These are phyloP conservation scores for Chaenocephalus aceratus DNA, from an alignment of 2,113 vertebrate genomes.

Conservation along the genomic window DNA sequence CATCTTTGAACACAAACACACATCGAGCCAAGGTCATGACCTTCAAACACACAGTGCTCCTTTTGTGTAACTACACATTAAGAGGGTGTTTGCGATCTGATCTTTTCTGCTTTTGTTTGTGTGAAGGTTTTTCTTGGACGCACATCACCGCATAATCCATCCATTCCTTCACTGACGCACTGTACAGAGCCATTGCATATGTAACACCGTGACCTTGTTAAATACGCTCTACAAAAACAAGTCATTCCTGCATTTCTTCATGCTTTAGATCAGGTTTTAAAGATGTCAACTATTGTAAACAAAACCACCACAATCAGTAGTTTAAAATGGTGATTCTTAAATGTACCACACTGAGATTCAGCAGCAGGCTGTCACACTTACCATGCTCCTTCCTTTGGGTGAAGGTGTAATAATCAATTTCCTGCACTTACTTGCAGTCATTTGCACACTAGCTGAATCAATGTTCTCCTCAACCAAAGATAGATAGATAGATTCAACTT, in stretches of 20 bases:
- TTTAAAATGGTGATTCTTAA: background rate
- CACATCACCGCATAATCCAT: background rate
- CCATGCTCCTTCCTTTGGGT: constrained; percentile 1
- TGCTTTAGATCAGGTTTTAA: background rate
- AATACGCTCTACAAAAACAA: background rate
- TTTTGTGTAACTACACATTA: background rate
- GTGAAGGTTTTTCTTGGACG: background rate
- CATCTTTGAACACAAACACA: constrained; percentile 10
- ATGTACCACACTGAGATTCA: too few species aligned
- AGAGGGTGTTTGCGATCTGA: background rate
- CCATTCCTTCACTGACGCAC: background rate
- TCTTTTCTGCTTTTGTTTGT: background rate
- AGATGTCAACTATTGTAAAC: background rate
- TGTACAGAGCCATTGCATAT: too few species aligned
- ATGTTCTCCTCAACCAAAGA: constrained; percentile 12
- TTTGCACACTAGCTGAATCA: constrained; percentile 29
- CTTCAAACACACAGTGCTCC: background rate
- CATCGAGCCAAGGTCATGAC: constrained; percentile 2
- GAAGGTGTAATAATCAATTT: constrained; percentile 46
- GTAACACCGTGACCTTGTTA: background rate
- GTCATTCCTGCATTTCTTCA: too few species aligned
- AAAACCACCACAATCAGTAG: background rate
- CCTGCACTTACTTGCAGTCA: constrained; percentile 30
- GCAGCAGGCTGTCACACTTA: background rate
- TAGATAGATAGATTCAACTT: too few species aligned